A percentile compares a stretch with the other conserved stretches of the same genome.
Conservation (phyloP, 2,888 invertebrate genomes). For the Vannuccia rotundouncinata region DNA sequence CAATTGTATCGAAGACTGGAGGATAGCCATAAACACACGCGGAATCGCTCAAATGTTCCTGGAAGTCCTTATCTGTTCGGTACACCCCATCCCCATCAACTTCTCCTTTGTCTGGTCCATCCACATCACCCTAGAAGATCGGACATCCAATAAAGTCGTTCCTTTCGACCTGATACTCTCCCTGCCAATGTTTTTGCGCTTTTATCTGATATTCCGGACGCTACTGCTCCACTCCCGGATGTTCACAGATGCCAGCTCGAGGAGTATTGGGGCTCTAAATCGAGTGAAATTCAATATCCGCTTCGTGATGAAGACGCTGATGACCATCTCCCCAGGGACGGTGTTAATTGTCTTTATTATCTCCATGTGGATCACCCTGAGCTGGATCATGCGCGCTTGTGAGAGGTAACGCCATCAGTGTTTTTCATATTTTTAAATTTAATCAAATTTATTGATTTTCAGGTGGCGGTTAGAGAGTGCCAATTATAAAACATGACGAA, state of each 20-base stretch:
- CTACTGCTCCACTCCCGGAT: conserved; percentile 95
- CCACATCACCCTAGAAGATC: neutral
- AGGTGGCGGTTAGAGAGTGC: too few species aligned
- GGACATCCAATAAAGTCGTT: neutral
- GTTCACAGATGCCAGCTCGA: conserved; percentile 93
- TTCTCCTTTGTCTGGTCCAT: neutral
- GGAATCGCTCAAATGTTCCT: conserved; percentile 64
- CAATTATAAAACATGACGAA: too few species aligned
- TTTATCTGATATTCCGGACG: conserved; percentile 93
- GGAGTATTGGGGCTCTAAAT: conserved; percentile 61
- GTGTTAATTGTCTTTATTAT: conserved; percentile 95
- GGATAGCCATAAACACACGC: conserved; percentile 98
- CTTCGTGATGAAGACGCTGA: conserved; percentile 88
- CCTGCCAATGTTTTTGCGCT: conserved; percentile 92
- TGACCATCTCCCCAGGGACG: conserved; percentile 94
- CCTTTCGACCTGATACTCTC: conserved; percentile 84
- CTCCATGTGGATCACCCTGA: conserved; percentile 95
- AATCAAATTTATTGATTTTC: too few species aligned
- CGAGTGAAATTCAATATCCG: conserved; percentile 60
- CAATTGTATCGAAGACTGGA: conserved; percentile 99
- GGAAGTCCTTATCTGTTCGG: conserved; percentile 78
- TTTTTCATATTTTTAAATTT: too few species aligned
- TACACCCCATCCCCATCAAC: conserved; percentile 83
- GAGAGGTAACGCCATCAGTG: too few species aligned
- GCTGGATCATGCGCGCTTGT: conserved; percentile 90